Conservation (phyloP, 2,888 invertebrate genomes). For the Coelopa pilipes region DNA sequence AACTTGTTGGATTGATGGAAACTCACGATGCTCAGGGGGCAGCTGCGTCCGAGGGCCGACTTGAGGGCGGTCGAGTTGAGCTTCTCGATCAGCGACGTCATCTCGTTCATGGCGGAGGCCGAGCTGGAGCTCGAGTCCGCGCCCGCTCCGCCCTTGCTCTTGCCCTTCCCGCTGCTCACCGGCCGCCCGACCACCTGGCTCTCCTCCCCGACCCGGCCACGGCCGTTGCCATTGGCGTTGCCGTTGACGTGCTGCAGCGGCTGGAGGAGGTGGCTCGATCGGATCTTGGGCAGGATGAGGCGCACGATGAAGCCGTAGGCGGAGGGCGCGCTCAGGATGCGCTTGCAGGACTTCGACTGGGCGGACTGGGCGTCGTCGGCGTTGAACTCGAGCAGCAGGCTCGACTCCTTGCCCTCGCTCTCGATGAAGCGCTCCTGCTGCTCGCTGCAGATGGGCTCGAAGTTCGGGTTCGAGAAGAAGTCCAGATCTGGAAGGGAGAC, state of each 20-base stretch:
- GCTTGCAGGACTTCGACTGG: conserved; percentile 57
- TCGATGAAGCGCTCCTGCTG: conserved; percentile 63
- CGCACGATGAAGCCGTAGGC: conserved; percentile 65
- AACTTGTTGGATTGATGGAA: conserved; percentile 6
- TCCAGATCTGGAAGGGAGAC: conserved; percentile 53
- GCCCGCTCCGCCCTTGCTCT: conserved; percentile 6
- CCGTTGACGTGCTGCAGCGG: conserved; percentile 38
- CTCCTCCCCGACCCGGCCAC: conserved; percentile 38
- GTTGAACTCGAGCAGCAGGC: conserved; percentile 64
- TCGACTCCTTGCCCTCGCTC: conserved; percentile 65
- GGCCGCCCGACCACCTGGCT: conserved; percentile 12
- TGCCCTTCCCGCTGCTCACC: not conserved
- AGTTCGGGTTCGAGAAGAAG: conserved; percentile 58
- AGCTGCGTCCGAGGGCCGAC: conserved; percentile 53
- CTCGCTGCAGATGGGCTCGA: conserved; percentile 62
- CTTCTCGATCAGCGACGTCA: conserved; percentile 47
- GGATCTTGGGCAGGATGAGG: conserved; percentile 61
- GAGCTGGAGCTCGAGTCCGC: not conserved
- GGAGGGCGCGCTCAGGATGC: conserved; percentile 62
- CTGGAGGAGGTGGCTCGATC: conserved; percentile 48
- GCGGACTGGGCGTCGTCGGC: conserved; percentile 53
- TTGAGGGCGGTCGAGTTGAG: conserved; percentile 47
- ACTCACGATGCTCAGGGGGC: conserved; percentile 66
- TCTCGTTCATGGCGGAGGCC: conserved; percentile 43
- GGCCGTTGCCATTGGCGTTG: conserved; percentile 41